Conservation (phyloP, 2,113 vertebrate species). For the Isichthys henryi region DNA sequence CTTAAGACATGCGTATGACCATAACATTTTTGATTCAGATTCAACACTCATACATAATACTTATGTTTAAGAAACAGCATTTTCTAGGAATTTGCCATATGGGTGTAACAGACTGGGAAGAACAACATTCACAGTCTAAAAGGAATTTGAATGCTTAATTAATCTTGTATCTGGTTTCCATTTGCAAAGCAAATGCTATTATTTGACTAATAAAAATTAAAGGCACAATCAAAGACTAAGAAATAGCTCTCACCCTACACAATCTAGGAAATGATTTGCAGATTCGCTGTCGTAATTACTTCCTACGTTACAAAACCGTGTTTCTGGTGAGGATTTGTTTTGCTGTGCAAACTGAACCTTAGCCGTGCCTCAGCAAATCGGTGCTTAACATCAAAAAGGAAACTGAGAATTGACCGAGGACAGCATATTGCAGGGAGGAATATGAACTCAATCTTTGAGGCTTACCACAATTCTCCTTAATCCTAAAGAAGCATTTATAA, state of each 20-base stretch:
- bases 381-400: neutral
- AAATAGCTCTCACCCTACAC: neutral
- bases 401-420: neutral
- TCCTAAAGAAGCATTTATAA: neutral
- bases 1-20: neutral
- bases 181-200: neutral
- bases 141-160: neutral
- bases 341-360: constrained; percentile 9
- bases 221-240: neutral
- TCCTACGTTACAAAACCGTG: constrained; percentile 18
- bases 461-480: neutral
- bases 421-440: neutral
- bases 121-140: neutral
- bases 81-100: neutral
- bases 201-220: neutral
- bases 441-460: constrained; percentile 2
- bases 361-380: neutral
- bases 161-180: neutral
- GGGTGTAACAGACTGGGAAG: neutral
- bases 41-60: neutral
- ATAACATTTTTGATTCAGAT: neutral
- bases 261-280: neutral
- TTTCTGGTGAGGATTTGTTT: constrained; percentile 14
- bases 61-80: neutral
- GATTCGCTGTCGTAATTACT: neutral